Base-by-base conservation (phyloP, 2,797 vertebrate species). In the Amblyraja radiata region DNA sequence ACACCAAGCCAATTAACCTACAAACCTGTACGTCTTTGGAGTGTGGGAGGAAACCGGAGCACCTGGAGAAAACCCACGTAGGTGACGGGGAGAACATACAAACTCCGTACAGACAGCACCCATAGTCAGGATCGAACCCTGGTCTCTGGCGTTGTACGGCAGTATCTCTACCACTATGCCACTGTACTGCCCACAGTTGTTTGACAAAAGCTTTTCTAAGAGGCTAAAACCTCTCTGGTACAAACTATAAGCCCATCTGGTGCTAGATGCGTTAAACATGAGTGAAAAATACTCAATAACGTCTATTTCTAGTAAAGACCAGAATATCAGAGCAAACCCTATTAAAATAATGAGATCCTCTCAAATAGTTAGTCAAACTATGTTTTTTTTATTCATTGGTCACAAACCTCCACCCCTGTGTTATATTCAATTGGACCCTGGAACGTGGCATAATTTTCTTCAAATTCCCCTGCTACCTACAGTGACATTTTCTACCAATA, bases 271-370 rank as follows among this genome's bases (percentile, higher is more conserved):
- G 14, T 88, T 86, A 68, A 88, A 68, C 61, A 88, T 8, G 28
- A n/a, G 28, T 86, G 61, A 14, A 86, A 32, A 86, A 86, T 86
- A 18, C 61, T 88, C 28, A 65, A 14, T 9, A 88, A 36, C n/a
- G 28, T 88, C n/a, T 68, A 32, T 88, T 63, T 18, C 61, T 88
- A 18, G 63, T 68, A 63, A 88, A 88, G 2, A n/a, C 36, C 36
- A 68, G 84, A 65, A 88, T 36, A 68, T 68, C n/a, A 21, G 84
- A 68, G 32, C 84, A 18, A 68, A 63, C 16, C 39, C 65, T 68
- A 68, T 88, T 88, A 88, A 88, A 63, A 68, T 88, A 86, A 86
- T 86, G 63, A 28, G 83, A 86, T 23, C n/a, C 83, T 16, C 28
- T 63, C 83, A 63, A 68, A 88, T 88, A 88, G 32, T 88, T 36